A percentile compares a stretch with the other conserved stretches of the same genome.
Evolutionary conservation across 2,888 invertebrate genomes (phyloP).

Genomic region (Heteromurus nitidus): DNA sequence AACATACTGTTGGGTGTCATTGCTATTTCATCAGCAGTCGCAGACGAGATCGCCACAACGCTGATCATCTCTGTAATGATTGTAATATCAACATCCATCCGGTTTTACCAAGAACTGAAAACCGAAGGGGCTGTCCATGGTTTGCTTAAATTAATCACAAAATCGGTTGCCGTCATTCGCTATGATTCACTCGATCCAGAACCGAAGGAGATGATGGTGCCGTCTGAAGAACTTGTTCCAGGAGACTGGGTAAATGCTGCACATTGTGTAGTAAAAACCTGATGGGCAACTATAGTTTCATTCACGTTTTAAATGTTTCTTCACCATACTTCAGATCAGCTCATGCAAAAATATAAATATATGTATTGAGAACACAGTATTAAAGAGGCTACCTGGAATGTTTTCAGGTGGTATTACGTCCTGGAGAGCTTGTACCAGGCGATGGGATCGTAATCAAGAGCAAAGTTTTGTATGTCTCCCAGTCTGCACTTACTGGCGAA

Average conservation of each 20-base stretch:
- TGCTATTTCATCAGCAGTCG: slow-evolving; percentile 38
- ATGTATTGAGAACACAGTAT: no score
- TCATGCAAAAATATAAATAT: no score
- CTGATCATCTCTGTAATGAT: slow-evolving; percentile 56
- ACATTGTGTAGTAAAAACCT: not conserved
- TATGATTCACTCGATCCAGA: slow-evolving; percentile 13
- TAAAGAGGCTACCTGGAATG: no score
- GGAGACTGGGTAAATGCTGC: slow-evolving; percentile 61
- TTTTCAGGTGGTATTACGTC: slow-evolving; percentile 38
- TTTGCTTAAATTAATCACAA: slow-evolving; percentile 48
- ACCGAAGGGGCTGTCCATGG: slow-evolving; percentile 56
- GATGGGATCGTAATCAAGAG: slow-evolving; percentile 43
- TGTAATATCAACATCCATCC: slow-evolving; percentile 38
- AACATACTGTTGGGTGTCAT: slow-evolving; percentile 58
- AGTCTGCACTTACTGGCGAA: slow-evolving; percentile 65
- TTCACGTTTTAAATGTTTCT: no score
- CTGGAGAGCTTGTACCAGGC: slow-evolving; percentile 61
- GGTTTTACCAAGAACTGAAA: slow-evolving; percentile 62
- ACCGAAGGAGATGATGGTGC: slow-evolving; percentile 25
- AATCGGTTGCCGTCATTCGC: slow-evolving; percentile 55
- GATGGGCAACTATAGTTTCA: no score
- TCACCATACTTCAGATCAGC: no score
- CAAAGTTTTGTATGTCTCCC: slow-evolving; percentile 63
- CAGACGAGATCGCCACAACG: slow-evolving; percentile 27
- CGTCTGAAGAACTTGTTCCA: slow-evolving; percentile 60